Percentiles rank a stretch among this genome's conserved stretches.
Conservation (phyloP, 2,797 vertebrate genomes). For the Macroramphosus scolopax region DNA sequence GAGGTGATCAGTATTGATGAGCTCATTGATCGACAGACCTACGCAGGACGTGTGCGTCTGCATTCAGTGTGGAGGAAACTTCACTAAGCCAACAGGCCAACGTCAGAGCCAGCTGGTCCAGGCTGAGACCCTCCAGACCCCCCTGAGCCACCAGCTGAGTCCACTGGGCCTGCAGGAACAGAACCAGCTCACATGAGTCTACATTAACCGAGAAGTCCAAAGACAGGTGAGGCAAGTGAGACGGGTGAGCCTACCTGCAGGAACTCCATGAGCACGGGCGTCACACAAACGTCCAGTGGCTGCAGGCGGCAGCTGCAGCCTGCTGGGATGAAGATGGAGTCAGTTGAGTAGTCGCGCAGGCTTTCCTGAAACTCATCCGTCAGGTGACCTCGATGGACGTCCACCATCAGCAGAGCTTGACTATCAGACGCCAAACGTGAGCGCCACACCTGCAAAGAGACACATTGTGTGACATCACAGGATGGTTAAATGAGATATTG, state of each 20-base stretch:
- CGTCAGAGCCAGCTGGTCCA: constrained; percentile 80
- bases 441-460: constrained; percentile 65
- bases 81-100: constrained; percentile 86
- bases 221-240: background rate
- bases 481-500: background rate
- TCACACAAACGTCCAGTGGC: constrained; percentile 86
- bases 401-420: constrained; percentile 83
- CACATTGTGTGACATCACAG: background rate
- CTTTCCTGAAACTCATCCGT: constrained; percentile 68
- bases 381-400: constrained; percentile 83
- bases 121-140: constrained; percentile 59
- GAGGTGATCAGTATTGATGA: too few relatives aligned
- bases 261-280: constrained; percentile 83
- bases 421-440: constrained; percentile 60
- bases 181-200: background rate
- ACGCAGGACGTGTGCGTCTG: constrained; percentile 15
- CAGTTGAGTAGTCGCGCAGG: constrained; percentile 72
- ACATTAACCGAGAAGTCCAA: too few relatives aligned
- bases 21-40: constrained; percentile 31
- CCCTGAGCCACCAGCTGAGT: constrained; percentile 76
- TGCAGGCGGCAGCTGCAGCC: constrained; percentile 85
- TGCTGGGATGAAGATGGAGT: constrained; percentile 77
- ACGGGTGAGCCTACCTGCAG: constrained; percentile 63
- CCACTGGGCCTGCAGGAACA: constrained; percentile 82
- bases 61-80: constrained; percentile 73